Evolutionary conservation across 2,797 vertebrate genomes (phyloP), one percentile per base, ranked within the genome.

Genomic region (Acomys russatus): DNA sequence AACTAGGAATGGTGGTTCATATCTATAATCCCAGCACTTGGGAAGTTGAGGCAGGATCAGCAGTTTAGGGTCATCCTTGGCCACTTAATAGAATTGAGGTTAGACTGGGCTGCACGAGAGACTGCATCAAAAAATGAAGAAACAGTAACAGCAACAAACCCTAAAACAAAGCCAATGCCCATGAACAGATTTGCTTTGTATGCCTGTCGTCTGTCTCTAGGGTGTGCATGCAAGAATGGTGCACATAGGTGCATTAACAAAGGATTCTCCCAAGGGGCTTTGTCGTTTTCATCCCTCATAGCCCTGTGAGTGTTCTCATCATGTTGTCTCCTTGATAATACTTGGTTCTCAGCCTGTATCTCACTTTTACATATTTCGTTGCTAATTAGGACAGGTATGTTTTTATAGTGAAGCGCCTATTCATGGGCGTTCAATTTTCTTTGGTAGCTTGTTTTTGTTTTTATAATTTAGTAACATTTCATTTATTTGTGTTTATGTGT

Each of bases 381-480:
- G 56, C 18, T 90, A 44, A 25, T 92, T 86, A 61, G 49, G n/a
- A 44, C 66, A 90, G 51, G 83, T 3, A 0, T 73, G 59, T 84
- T 87, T 70, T 90, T 33, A 88, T n/a, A 22, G 35, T 49, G 91
- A 59, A 63, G 90, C 0, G 0, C 61, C 78, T 90, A 87, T 76
- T 88, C 18, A 17, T 95, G 64, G 17, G 35, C 61, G 33, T 44
- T 91, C 35, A 93, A 44, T 28, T 70, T 92, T 92, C 59, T 92
- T 84, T 68, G n/a, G 73, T 85, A 84, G 74, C 73, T 97, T 92
- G 74, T 96, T 92, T 85, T 74, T 79, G 28, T 59, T 59, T 59
- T 38, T 70, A 51, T 51, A 70, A 70, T 56, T 56, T 71, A 33
- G 10, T 71, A 14, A 20, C 22, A 59, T 73, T 71, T 14, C 35